Base-by-base conservation (phyloP, 1,140 invertebrate genomes). In the Euborellia annulipes region DNA sequence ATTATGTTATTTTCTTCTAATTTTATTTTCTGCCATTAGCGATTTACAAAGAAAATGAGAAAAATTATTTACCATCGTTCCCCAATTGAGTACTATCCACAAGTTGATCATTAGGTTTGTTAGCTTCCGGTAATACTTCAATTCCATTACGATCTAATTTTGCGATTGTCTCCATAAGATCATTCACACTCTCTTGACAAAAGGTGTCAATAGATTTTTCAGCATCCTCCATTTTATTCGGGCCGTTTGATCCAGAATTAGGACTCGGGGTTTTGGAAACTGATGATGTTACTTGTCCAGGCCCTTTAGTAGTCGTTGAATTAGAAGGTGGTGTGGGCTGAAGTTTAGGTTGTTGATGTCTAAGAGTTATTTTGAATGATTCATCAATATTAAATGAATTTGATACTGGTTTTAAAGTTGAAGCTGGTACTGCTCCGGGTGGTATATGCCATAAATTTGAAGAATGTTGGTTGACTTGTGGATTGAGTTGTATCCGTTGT, bases 81-180 rank as follows among this genome's bases (percentile, higher is more conserved):
- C 23, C 23, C 11, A 27, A 27, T 27, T 27, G 23, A 11, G 23
- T 27, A 27, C 23, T 27, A 27, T 27, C 23, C 3, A 27, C 23
- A 6, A 27, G 23, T 27, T 27, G 23, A 27, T 27, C 23, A 27
- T 41, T 21, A 16, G 55, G 59, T 51, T 58, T 60, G 36, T 65
- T 66, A 14, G 65, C 66, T 49, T 75, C 72, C 2, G 71, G 70
- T 50, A 74, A 61, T 14, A 82, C 77, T 53, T 83, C 73, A 47
- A 85, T 82, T 14, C 82, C 82, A 63, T 85, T 85, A 22, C 79
- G 82, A 62, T 85, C 81, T 47, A 85, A 62, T 65, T 84, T 84
- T 21, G 81, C 81, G 54, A 86, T 86, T 16, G 82, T 85, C 34
- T 79, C 76, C 75, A 85, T 83, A 41, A 86, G 62, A 67, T 86